Conservation (phyloP, 23 tunicate genomes). For the Trididemnum clinides region DNA sequence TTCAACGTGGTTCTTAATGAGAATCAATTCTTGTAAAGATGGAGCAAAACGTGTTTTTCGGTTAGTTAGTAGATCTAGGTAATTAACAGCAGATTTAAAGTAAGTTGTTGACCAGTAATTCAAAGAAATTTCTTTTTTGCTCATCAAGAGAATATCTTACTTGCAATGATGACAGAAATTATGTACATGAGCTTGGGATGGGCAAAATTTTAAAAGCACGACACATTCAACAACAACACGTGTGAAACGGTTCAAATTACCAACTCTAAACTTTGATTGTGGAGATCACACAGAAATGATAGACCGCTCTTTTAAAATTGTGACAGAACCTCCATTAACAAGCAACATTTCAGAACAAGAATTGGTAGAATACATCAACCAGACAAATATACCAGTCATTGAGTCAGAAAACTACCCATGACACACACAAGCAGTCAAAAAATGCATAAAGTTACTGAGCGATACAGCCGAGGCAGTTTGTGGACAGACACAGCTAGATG, state of each 20-base stretch:
- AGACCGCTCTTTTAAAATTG: neutral
- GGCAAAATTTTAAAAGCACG: neutral
- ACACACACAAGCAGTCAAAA: neutral
- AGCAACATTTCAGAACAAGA: neutral
- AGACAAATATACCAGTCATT: neutral
- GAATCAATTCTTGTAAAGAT: slow-evolving; percentile 7
- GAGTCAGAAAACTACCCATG: slow-evolving; percentile 4
- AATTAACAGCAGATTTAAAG: neutral
- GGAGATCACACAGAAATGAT: slow-evolving; percentile 3
- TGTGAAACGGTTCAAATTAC: slow-evolving; percentile 1
- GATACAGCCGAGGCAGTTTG: slow-evolving; percentile 6
- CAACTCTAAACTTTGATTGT: neutral
- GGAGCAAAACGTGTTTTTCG: slow-evolving; percentile 7
- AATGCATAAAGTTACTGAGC: slow-evolving; percentile 15
- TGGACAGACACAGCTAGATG: neutral
- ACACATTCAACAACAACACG: neutral
- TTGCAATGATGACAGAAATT: neutral
- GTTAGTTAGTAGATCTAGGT: neutral
- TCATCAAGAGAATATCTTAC: neutral
- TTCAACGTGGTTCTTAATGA: slow-evolving; percentile 1
- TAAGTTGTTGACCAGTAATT: neutral
- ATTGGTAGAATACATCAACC: neutral
- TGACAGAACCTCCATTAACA: slow-evolving; percentile 1
- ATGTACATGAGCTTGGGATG: neutral
- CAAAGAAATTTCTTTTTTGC: neutral